Base-by-base conservation (phyloP, 2,113 vertebrate species). In the Gadus macrocephalus region DNA sequence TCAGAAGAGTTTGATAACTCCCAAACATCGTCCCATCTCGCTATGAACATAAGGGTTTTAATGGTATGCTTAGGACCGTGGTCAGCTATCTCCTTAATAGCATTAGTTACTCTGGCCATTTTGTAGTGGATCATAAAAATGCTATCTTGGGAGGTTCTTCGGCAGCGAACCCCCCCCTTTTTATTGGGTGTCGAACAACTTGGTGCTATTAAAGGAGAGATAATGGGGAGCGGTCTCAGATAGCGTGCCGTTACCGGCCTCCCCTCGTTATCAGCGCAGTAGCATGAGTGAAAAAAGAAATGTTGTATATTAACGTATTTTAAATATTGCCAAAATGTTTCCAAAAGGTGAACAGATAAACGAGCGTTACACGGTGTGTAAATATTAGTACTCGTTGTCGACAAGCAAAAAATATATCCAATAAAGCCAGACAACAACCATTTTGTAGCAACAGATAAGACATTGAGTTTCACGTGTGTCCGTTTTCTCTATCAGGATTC, bases 311-410 rank as follows among this genome's bases (percentile, higher is more conserved):
- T 49, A 49, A 49, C 42, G 73, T 85, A 68, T 86, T 84, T 86
- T 77, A 81, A 82, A 86, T 85, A 77, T 88, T 86, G 87, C 87
- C 88, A 88, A 87, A 87, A 49, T 68, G 53, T 77, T 82, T 84
- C 25, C 25, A 25, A 25, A 25, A 25, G 25, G 25, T 25, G 25
- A 25, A 25, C 25, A 25, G 42, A 9, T 7, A 49, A 77, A 73
- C 60, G 62, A 31, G 67, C 72, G 60, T 78, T 62, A 71, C 64
- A 71, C 66, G 71, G 73, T 83, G 75, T 75, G 70, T 81, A 82
- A 27, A 76, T 70, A 49, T 38, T 55, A 74, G 67, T 59, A 76
- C 60, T 31, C 68, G 73, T 69, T 80, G 75, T 59, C 73, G 77
- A 77, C 64, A 49, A 64, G 69, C 62, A 78, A 77, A 78, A 74